phyloP scores from a whole-genome alignment of 2,113 vertebrate genomes.

The Cranoglanis bouderius region DNA sequence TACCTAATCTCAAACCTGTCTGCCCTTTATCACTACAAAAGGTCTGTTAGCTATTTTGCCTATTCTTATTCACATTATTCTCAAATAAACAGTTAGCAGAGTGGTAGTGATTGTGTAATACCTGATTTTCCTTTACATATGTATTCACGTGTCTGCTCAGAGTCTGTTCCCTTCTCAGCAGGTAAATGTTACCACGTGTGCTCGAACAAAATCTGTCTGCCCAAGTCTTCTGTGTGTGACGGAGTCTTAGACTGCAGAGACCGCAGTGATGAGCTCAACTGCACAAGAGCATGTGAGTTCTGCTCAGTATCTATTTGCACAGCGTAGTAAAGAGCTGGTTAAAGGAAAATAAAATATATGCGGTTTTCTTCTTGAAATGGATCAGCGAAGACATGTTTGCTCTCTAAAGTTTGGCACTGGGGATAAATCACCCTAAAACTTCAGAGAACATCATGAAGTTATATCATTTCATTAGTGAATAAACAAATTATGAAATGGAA shows the following conservation, averaged over 20 bases:
- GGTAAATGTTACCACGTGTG: constrained; percentile 75
- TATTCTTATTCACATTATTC: background rate
- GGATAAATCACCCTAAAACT: background rate
- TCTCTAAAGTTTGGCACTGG: background rate
- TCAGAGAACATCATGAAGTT: background rate
- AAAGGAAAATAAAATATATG: background rate
- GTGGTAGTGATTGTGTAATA: background rate
- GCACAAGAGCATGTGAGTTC: constrained; percentile 73
- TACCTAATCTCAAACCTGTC: background rate
- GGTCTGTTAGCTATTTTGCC: background rate
- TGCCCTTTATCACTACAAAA: background rate
- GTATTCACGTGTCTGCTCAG: background rate
- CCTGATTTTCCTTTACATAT: background rate
- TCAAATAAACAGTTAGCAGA: background rate
- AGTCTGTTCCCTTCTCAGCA: constrained; percentile 51
- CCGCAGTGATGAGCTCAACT: constrained; percentile 79
- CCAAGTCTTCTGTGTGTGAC: constrained; percentile 76
- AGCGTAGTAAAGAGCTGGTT: background rate
- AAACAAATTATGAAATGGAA: no score
- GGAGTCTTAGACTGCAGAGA: constrained; percentile 78
- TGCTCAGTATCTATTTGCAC: background rate
- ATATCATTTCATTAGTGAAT: no score
- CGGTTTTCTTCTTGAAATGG: background rate
- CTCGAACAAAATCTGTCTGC: constrained; percentile 74
- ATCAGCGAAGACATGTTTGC: background rate